phyloP scores from a whole-genome alignment of 1,140 invertebrate genomes.

The Uloborus diversus region DNA sequence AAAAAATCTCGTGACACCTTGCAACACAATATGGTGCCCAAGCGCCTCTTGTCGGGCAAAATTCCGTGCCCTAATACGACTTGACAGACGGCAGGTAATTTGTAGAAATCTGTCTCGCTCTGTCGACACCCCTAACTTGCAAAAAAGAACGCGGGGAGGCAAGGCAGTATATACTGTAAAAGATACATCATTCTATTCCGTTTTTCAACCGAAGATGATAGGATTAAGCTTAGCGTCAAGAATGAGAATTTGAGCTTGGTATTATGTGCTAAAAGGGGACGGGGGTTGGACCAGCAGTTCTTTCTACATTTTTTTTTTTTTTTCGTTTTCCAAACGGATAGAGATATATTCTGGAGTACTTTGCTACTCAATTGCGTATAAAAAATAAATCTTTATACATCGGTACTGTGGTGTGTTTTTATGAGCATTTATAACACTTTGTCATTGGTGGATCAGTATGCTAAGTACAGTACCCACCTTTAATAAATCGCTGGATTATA shows the following conservation, averaged over 20 bases:
- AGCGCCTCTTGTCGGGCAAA: not conserved
- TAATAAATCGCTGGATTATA: too few relatives aligned
- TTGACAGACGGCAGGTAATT: slow-evolving; percentile 52
- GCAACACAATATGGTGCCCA: not conserved
- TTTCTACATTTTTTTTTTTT: not conserved
- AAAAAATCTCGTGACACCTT: not conserved
- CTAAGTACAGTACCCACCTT: too few relatives aligned
- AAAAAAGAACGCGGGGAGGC: not conserved
- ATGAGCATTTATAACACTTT: too few relatives aligned
- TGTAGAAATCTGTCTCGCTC: slow-evolving; percentile 32
- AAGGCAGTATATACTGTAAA: slow-evolving; percentile 22
- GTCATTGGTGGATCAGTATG: too few relatives aligned
- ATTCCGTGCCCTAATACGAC: slow-evolving; percentile 1
- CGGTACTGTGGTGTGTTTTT: too few relatives aligned
- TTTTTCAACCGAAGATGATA: slow-evolving; percentile 44
- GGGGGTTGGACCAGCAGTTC: not conserved
- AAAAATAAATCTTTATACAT: too few relatives aligned
- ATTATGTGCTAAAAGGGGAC: slow-evolving; percentile 18
- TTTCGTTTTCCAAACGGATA: not conserved
- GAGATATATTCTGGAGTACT: too few relatives aligned
- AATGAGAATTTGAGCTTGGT: slow-evolving; percentile 41
- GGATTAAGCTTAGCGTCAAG: slow-evolving; percentile 33
- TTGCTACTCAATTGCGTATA: too few relatives aligned
- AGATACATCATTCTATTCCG: slow-evolving; percentile 45
- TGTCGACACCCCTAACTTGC: slow-evolving; percentile 29